A percentile compares a stretch with the other conserved stretches of the same genome.
Evolutionary conservation across 2,113 vertebrate genomes (phyloP).

Genomic region (Blennius ocellaris): DNA sequence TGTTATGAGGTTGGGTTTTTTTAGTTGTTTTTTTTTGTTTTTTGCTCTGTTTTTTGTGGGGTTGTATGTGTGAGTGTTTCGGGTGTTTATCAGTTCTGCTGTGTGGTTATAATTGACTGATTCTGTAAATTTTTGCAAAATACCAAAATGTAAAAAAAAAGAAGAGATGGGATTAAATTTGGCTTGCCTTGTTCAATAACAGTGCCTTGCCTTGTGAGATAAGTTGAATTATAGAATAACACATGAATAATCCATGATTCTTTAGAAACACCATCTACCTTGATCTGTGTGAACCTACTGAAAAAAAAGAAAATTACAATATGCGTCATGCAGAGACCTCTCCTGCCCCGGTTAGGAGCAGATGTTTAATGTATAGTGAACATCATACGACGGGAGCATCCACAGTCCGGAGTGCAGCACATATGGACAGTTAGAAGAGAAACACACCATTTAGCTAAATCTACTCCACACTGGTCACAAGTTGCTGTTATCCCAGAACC

Average conservation of each 20-base stretch:
- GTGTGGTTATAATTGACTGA: too few species aligned
- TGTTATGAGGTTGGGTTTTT: too few species aligned
- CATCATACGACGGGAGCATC: constrained; percentile 26
- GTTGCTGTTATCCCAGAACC: constrained; percentile 69
- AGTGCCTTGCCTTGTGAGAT: not conserved
- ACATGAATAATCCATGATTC: not conserved
- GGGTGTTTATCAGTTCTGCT: too few species aligned
- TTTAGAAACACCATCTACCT: not conserved
- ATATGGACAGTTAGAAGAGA: constrained; percentile 62
- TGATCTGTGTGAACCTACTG: not conserved
- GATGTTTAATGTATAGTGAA: constrained; percentile 30
- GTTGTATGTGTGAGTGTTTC: too few species aligned
- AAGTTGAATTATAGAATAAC: not conserved
- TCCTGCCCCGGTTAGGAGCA: constrained; percentile 19
- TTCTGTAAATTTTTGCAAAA: too few species aligned
- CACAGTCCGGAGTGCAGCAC: constrained; percentile 44
- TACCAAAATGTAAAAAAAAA: too few species aligned
- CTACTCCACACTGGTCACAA: constrained; percentile 59
- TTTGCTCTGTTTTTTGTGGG: too few species aligned
- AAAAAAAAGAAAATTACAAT: not conserved
- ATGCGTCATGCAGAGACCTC: not conserved
- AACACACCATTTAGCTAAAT: constrained; percentile 74
- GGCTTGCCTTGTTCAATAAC: too few species aligned
- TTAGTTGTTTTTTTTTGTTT: too few species aligned
- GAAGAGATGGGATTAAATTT: too few species aligned